Percentiles rank a stretch among this genome's conserved stretches.
These are phyloP conservation scores for Tachystola acroxantha DNA, from an alignment of 2,888 invertebrate genomes.

Conservation along the genomic window DNA sequence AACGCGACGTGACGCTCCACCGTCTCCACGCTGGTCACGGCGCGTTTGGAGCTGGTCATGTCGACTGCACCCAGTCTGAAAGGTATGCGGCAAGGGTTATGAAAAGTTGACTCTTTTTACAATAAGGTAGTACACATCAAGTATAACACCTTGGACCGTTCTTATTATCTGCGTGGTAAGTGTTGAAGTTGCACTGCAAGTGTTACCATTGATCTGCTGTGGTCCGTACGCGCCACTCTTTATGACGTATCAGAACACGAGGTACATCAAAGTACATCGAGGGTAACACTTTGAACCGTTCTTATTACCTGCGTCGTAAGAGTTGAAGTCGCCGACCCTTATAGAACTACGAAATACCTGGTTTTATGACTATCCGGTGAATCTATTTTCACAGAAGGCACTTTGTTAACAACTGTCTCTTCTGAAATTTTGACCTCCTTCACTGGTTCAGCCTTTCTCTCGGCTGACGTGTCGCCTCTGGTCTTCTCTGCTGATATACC, in stretches of 20 bases:
- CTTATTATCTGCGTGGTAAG: no score
- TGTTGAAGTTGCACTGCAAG: no score
- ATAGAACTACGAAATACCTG: constrained; percentile 47
- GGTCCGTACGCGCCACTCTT: no score
- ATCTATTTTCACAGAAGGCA: constrained; percentile 71
- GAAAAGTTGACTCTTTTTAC: no score
- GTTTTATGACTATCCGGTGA: constrained; percentile 64
- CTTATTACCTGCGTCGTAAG: no score
- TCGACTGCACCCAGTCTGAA: constrained; percentile 67
- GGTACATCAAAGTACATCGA: no score
- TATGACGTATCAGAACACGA: no score
- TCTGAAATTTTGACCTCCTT: constrained; percentile 66
- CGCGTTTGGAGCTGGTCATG: constrained; percentile 52
- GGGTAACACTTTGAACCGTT: no score
- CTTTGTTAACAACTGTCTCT: constrained; percentile 41
- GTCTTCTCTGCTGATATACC: constrained; percentile 70
- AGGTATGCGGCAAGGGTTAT: neutral
- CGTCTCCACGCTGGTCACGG: constrained; percentile 60
- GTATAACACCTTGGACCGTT: no score
- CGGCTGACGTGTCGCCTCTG: constrained; percentile 41
- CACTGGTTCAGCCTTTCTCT: constrained; percentile 52
- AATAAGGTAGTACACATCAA: no score
- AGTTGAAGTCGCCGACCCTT: no score
- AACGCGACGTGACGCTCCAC: constrained; percentile 86
- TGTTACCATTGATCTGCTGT: no score